Base-by-base conservation (phyloP, 2,888 invertebrate species). In the Plebejus anna region DNA sequence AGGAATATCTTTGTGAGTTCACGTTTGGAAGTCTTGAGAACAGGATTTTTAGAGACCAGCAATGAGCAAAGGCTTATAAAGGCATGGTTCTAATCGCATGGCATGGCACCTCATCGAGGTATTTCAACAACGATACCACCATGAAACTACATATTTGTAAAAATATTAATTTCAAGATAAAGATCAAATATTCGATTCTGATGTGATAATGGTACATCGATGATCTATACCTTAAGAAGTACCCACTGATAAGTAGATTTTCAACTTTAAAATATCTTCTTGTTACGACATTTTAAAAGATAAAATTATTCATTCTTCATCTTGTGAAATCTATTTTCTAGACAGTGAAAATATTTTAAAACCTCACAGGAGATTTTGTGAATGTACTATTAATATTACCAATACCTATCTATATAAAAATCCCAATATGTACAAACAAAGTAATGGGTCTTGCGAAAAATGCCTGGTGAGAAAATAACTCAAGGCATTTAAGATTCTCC, bases 281-380 rank as follows among this genome's bases (percentile, higher is more conserved):
- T 9, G 11, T 61, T 9, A 22, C 9, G 61, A 59, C 2, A 59
- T 59, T 5, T 2, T 16, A 1, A 59, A n/a, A 59, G n/a, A 59
- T n/a, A 22, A 59, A 61, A 28, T 1, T 61, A 28, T 61, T 61
- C 28, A 9, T 28, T 11, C 9, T 28, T 61, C 22, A 59, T 59
- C 61, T 61, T 61, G 61, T 61, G 61, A 61, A 28, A 61, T 61
- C 11, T 61, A 61, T 28, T 61, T 11, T 61, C 22, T 61, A 59
- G 59, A 6, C 59, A n/a, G 9, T 61, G 59, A 61, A 3, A n/a
- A 61, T 61, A 61, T 61, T 11, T 61, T 28, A 22, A 57, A 42
- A 42, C 7, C 2, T 42, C 9, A 42, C 7, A 42, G 42, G 42
- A 9, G 42, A 42, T 42, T 42, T 42, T 42, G 42, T 42, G 9